Evolutionary conservation across 2,888 invertebrate species (phyloP), one percentile per base, ranked within the genome.

Genomic region (Therioaphis trifolii): DNA sequence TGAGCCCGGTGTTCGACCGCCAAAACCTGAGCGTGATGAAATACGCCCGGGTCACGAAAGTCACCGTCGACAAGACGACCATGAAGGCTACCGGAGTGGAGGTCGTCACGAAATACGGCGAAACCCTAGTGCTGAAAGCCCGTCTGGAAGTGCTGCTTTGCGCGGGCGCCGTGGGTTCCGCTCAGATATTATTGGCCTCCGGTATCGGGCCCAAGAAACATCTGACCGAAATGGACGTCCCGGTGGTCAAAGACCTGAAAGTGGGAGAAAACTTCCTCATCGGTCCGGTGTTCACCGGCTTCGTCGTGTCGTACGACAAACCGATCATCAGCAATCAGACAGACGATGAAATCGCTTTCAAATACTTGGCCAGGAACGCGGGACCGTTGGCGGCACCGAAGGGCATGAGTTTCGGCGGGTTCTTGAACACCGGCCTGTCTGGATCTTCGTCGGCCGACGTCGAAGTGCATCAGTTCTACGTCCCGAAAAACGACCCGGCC

Each of bases 201-300:
- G 85, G 85, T 29, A 43, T 85, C 11, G 85, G 85, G 3, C 85
- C 85, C 4, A 24, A 76, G 29, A 29, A 76, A 3, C 84, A 85
- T 24, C 61, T 85, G 21, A 21, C 49, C 7, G 46, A 58, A 29
- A 58, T 84, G 49, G 40, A 74, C 1, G 71, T 85, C 0, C 84
- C 84, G 5, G 49, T 76, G 7, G 52, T 84, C 18, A 84, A 84
- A 63, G 66, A 85, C 24, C 43, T 84, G 40, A 43, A 15, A 11
- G 85, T 85, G 7, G 85, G 85, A 2, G 14, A 43, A 4, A 72
- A 84, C 3, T 66, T 85, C n/a, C 29, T 71, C 14, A 61, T 84
- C 14, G 15, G 76, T 15, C 84, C 85, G 4, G 84, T 84, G 14
- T 85, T 85, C 29, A 52, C 85, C 4, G 85, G 85, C 14, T 21